Evolutionary conservation across 1,140 invertebrate genomes (phyloP).

Genomic region (Gonioctena quinquepunctata): DNA sequence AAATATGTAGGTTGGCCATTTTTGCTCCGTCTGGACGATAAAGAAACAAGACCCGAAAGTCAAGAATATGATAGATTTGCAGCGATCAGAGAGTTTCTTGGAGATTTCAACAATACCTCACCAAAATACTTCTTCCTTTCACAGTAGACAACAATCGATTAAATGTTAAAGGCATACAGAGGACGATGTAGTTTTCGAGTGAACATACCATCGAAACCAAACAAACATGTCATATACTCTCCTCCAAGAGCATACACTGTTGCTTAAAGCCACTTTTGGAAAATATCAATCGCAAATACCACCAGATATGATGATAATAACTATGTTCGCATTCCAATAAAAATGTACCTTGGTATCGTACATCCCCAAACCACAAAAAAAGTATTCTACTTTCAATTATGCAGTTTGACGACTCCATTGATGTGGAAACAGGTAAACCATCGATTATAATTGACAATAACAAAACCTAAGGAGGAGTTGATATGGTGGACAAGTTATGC

Average conservation of each 20-base stretch:
- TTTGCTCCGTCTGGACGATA: neutral
- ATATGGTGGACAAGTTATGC: too few species aligned
- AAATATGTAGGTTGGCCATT: too few species aligned
- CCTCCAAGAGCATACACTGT: conserved; percentile 4
- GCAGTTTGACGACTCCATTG: conserved; percentile 10
- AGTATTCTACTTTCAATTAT: conserved; percentile 22
- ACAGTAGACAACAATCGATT: conserved; percentile 22
- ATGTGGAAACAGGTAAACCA: conserved; percentile 9
- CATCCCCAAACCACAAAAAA: conserved; percentile 11
- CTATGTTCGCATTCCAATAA: conserved; percentile 6
- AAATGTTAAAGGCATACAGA: conserved; percentile 33
- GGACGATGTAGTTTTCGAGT: conserved; percentile 29
- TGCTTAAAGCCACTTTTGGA: conserved; percentile 14
- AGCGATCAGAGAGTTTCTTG: conserved; percentile 4
- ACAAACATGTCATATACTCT: conserved; percentile 30
- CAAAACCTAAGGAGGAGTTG: too few species aligned
- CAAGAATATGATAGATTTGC: neutral
- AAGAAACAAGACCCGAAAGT: neutral
- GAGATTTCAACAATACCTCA: conserved; percentile 5
- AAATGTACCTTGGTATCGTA: conserved; percentile 10
- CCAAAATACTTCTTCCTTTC: neutral
- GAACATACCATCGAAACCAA: conserved; percentile 29
- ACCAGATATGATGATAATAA: neutral
- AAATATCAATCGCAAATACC: conserved; percentile 21
- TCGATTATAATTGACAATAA: conserved; percentile 28